A percentile compares a stretch with the other conserved stretches of the same genome.
Conservation (phyloP, 1,140 invertebrate species). For the Bombus picipes region DNA sequence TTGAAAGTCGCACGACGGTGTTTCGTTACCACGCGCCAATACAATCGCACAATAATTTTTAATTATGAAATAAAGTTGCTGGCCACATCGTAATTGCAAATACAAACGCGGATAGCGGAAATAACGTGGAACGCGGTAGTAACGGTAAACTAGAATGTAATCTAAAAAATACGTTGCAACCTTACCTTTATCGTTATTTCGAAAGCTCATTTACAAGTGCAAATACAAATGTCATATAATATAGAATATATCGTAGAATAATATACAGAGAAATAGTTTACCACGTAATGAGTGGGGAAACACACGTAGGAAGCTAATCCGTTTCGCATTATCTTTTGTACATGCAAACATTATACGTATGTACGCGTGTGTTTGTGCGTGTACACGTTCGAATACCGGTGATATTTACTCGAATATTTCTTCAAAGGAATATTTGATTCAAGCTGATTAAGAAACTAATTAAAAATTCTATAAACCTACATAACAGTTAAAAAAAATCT, state of each 20-base stretch:
- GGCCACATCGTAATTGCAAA: conserved; percentile 8
- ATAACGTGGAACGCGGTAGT: neutral
- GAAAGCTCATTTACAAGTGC: neutral
- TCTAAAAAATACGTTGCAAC: conserved; percentile 7
- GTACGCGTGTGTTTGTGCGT: too few species aligned
- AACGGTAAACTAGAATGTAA: neutral
- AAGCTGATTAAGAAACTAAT: neutral
- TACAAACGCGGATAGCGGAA: neutral
- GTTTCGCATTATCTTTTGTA: neutral
- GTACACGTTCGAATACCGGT: neutral
- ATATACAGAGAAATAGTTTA: neutral
- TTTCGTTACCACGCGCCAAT: neutral
- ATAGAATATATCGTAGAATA: too few species aligned
- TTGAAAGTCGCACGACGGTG: neutral
- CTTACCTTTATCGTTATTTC: conserved; percentile 27
- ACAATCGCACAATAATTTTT: conserved; percentile 21
- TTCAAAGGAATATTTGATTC: neutral
- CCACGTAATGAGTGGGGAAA: neutral
- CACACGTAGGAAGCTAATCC: neutral
- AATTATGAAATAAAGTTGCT: conserved; percentile 34
- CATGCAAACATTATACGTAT: neutral
- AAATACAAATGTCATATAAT: neutral
- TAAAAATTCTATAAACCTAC: neutral
- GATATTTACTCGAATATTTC: neutral
- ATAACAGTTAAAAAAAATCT: neutral